phyloP scores from a whole-genome alignment of 2,797 vertebrate species.

The Adrianichthys oophorus region DNA sequence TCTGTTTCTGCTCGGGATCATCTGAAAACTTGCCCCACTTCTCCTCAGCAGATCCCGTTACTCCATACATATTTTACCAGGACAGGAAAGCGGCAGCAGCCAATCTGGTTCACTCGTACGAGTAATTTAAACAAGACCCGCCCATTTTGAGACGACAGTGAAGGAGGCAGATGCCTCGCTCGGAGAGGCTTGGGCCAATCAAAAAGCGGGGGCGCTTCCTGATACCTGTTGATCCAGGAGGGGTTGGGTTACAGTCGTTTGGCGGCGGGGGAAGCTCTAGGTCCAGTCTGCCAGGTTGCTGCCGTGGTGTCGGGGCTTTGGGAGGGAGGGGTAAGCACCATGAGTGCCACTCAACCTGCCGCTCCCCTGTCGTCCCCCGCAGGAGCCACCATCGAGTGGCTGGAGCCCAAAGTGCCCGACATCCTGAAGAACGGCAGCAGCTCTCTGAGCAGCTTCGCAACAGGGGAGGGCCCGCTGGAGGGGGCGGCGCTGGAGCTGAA shows the following conservation, averaged over 20 bases:
- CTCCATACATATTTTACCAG: constrained; percentile 83
- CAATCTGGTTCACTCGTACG: constrained; percentile 70
- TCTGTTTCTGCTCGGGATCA: constrained; percentile 1
- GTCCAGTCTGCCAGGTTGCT: constrained; percentile 32
- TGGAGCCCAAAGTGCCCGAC: constrained; percentile 93
- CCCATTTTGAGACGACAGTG: constrained; percentile 43
- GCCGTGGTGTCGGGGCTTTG: constrained; percentile 16
- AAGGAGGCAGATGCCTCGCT: constrained; percentile 8
- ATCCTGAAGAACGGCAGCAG: constrained; percentile 91
- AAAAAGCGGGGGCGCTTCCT: constrained; percentile 39
- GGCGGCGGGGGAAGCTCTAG: constrained; percentile 24
- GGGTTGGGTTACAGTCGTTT: constrained; percentile 46
- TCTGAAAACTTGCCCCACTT: constrained; percentile 43
- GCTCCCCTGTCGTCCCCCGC: constrained; percentile 64
- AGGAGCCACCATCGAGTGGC: constrained; percentile 94
- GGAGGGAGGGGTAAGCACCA: constrained; percentile 34
- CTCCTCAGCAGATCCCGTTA: constrained; percentile 75
- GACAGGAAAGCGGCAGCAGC: constrained; percentile 42
- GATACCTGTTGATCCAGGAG: constrained; percentile 28
- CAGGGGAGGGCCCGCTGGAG: constrained; percentile 78
- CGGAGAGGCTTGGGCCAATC: constrained; percentile 45
- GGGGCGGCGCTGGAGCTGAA: constrained; percentile 79
- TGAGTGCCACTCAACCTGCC: constrained; percentile 78
- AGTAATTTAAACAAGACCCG: constrained; percentile 49
- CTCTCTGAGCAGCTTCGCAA: constrained; percentile 77